phyloP scores from a whole-genome alignment of 2,888 invertebrate genomes.

The Macrosiphum euphorbiae region DNA sequence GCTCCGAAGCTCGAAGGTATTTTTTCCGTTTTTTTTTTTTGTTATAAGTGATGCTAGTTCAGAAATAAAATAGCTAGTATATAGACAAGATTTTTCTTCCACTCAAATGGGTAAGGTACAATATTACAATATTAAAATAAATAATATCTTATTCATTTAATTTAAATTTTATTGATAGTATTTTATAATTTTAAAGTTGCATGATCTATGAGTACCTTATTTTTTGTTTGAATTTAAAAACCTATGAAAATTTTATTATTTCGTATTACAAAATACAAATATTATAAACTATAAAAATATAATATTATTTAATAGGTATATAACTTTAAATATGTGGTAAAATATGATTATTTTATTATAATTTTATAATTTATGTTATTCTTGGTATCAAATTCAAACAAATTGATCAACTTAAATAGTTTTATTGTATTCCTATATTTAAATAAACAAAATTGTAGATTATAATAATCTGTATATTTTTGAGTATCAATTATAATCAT shows the following conservation, averaged over 20 bases:
- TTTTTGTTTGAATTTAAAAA: background rate
- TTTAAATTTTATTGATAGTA: background rate
- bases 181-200: background rate
- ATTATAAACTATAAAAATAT: background rate
- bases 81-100: slow-evolving; percentile 16
- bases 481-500: no score
- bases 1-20: slow-evolving; percentile 35
- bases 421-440: background rate
- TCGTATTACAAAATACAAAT: background rate
- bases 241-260: background rate
- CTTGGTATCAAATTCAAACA: background rate
- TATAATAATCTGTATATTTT: no score
- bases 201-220: background rate
- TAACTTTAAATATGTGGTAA: background rate
- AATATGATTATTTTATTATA: background rate
- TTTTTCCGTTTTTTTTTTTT: slow-evolving; percentile 5
- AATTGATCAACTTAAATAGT: background rate
- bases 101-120: slow-evolving; percentile 48
- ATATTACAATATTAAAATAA: background rate
- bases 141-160: slow-evolving; percentile 1
- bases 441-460: background rate
- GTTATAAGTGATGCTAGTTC: slow-evolving; percentile 39
- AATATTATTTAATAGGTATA: background rate
- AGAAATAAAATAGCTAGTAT: slow-evolving; percentile 21
- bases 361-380: background rate